Conservation (phyloP, 2,113 vertebrate species). For the Myiagra hebetior region DNA sequence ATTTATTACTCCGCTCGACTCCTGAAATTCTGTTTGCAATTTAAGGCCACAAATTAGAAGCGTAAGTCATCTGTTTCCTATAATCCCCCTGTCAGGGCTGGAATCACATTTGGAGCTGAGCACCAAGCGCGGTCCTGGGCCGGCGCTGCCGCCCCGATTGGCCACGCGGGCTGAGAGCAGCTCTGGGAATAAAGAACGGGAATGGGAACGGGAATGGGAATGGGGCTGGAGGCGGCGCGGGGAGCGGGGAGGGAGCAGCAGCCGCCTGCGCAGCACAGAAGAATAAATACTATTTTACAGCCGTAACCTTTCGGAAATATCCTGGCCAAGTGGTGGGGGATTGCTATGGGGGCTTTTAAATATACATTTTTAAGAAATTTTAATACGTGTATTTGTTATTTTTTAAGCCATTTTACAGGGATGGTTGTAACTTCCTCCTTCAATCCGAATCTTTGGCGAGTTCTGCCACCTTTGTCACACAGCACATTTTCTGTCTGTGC, state of each 20-base stretch:
- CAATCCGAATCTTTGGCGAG: not conserved
- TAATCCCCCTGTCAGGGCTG: slow-evolving; percentile 94
- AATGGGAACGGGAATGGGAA: not conserved
- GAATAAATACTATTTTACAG: not conserved
- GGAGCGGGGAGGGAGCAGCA: not conserved
- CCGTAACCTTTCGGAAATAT: not conserved
- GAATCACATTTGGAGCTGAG: slow-evolving; percentile 86
- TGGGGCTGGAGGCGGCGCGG: not conserved
- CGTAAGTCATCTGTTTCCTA: slow-evolving; percentile 99
- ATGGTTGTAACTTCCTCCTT: not conserved
- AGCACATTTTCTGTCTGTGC: slow-evolving; percentile 17
- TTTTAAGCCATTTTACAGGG: not conserved
- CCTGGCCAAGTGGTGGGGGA: not conserved
- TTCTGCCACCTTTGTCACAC: slow-evolving; percentile 53
- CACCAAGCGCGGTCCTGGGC: slow-evolving; percentile 74
- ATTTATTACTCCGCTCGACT: slow-evolving; percentile 93
- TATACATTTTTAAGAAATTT: fast-evolving
- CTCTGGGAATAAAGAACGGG: slow-evolving; percentile 68
- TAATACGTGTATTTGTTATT: too few species aligned
- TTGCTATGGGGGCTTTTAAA: not conserved
- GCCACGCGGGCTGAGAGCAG: slow-evolving; percentile 67
- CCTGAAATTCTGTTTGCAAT: slow-evolving; percentile 99
- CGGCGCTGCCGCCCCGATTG: slow-evolving; percentile 74
- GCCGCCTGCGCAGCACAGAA: not conserved
- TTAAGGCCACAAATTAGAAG: slow-evolving; percentile 99